Base-by-base conservation (phyloP, 2,888 invertebrate species). In the Rhaphigaster nebulosa region DNA sequence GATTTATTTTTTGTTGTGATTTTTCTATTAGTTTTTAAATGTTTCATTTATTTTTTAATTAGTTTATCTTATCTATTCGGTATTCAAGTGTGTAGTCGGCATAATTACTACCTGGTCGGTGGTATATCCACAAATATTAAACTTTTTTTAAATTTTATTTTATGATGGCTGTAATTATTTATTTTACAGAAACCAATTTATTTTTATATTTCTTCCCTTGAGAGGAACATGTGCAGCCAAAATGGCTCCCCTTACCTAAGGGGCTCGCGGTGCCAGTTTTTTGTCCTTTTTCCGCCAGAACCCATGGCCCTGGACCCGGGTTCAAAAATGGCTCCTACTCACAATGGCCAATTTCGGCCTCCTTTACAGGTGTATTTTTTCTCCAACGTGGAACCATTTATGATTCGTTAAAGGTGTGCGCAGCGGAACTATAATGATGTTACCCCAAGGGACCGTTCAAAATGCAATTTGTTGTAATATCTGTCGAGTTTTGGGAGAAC, bases 281-380 rank as follows among this genome's bases (percentile, higher is more conserved):
- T 76, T 76, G 70, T 76, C 70, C 70, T 18, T 76, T 76, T 76
- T 76, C 70, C 34, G 70, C 70, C 70, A 76, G 70, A 76, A 76
- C 70, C 34, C 20, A 20, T 23, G 10, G 70, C 34, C 34, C 13
- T n/a, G 65, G 29, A 65, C 41, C 45, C n/a, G 45, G 84, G 84
- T 45, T 84, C 45, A 45, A 84, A 45, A 45, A 84, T 84, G 84
- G 84, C 80, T 45, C n/a, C 84, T 6, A 5, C 41, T 38, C n/a
- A 84, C 84, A 84, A 84, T 84, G 84, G 84, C 84, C 84, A 84
- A 84, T 84, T 84, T 84, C 84, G 45, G 41, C n/a, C n/a, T 45
- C 84, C 84, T 84, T 45, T 84, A 84, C 45, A 45, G 45, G 84
- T 84, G 45, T 45, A 45, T 84, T 41, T 84, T 84, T 84, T 84